Evolutionary conservation across 2,113 vertebrate genomes (phyloP).

Genomic region (Choloepus hoffmanni): DNA sequence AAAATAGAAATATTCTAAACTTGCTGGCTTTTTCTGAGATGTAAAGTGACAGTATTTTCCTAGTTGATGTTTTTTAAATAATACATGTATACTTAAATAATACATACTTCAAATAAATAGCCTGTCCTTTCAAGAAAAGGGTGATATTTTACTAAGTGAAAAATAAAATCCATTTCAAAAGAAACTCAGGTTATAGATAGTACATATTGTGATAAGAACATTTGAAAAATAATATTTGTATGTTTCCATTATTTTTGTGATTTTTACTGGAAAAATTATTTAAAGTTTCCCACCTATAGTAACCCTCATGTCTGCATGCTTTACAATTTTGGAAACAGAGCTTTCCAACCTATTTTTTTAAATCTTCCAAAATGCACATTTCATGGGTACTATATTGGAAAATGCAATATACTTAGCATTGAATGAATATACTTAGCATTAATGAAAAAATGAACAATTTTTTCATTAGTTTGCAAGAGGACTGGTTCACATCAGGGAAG

Average conservation of each 20-base stretch:
- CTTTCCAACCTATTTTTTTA: not conserved
- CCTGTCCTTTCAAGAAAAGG: not conserved
- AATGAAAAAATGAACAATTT: no score
- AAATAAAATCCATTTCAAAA: constrained; percentile 36
- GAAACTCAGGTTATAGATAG: not conserved
- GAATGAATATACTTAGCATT: no score
- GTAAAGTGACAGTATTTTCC: not conserved
- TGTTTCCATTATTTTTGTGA: not conserved
- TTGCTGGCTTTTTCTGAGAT: not conserved
- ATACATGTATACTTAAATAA: no score
- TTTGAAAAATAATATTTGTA: not conserved
- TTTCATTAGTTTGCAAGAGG: not conserved
- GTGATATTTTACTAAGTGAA: not conserved
- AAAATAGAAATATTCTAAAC: not conserved
- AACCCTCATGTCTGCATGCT: not conserved
- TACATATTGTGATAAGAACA: not conserved
- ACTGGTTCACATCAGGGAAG: not conserved
- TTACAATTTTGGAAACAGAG: not conserved
- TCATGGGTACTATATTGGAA: not conserved
- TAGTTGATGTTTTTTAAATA: not conserved
- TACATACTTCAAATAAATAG: not conserved
- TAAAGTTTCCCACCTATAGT: not conserved
- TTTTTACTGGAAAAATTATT: not conserved
- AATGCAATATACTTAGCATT: no score
- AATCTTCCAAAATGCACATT: constrained; percentile 15